Conservation (phyloP, 1,140 invertebrate genomes). For the Drosophila simulans region DNA sequence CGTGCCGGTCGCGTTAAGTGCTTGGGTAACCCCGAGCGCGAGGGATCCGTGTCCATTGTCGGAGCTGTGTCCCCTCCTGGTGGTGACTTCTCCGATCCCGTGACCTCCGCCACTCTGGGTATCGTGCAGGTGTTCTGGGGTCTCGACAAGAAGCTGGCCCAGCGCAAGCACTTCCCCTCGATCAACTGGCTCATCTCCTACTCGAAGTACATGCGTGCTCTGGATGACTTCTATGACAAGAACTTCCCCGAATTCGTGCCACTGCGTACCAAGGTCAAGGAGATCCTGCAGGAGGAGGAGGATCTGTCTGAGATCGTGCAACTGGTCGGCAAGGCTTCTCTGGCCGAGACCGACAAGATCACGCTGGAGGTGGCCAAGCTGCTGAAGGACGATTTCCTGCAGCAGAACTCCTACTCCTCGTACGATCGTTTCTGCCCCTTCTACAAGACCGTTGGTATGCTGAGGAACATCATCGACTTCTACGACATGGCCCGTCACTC, state of each 20-base stretch:
- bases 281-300: constrained; percentile 99
- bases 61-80: constrained; percentile 99
- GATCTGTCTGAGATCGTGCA: constrained; percentile 99
- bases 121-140: constrained; percentile 99
- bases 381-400: constrained; percentile 99
- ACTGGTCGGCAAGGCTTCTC: constrained; percentile 98
- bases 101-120: constrained; percentile 99
- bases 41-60: constrained; percentile 99
- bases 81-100: constrained; percentile 99
- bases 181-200: constrained; percentile 99
- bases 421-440: constrained; percentile 99
- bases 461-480: constrained; percentile 99
- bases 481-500: constrained; percentile 99
- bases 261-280: constrained; percentile 95
- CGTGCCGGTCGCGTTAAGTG: constrained; percentile 99
- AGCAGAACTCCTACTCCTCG: constrained; percentile 98
- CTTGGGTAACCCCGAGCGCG: constrained; percentile 98
- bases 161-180: constrained; percentile 99
- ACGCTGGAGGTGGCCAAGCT: constrained; percentile 99
- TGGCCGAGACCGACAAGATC: constrained; percentile 99
- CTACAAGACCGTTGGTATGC: constrained; percentile 99
- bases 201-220: constrained; percentile 98
- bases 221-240: constrained; percentile 99
- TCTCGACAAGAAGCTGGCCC: constrained; percentile 99
- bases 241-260: constrained; percentile 99